A percentile compares a stretch with the other conserved stretches of the same genome.
phyloP scores from a whole-genome alignment of 2,888 invertebrate genomes.

The Drosophila histrio region DNA sequence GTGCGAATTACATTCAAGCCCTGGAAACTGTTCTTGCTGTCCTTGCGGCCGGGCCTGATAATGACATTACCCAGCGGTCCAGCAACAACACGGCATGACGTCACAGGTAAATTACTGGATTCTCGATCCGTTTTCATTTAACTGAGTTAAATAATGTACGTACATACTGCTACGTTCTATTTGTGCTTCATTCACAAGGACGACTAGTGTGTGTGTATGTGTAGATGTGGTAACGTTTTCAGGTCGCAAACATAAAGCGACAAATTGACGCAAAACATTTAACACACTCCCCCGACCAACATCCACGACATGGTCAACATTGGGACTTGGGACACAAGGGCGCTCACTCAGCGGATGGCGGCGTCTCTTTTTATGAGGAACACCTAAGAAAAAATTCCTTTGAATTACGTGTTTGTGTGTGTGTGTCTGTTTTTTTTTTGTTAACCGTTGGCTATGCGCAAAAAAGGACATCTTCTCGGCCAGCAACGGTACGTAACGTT shows the following conservation, averaged over 20 bases:
- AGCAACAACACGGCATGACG: conserved; percentile 71
- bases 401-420: conserved; percentile 57
- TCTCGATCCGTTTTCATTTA: conserved; percentile 37
- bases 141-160: conserved; percentile 26
- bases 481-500: conserved; percentile 26
- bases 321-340: conserved; percentile 18
- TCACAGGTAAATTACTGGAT: conserved; percentile 55
- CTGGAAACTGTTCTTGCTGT: conserved; percentile 11
- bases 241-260: conserved; percentile 65
- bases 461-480: conserved; percentile 70
- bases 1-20: conserved; percentile 50
- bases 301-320: conserved; percentile 59
- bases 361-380: conserved; percentile 55
- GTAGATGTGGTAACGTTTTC: conserved; percentile 37
- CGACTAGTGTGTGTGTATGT: conserved; percentile 15
- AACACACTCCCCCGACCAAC: conserved; percentile 50
- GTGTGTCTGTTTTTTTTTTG: conserved; percentile 22
- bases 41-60: conserved; percentile 70
- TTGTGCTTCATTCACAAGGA: conserved; percentile 50
- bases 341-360: conserved; percentile 27
- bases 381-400: conserved; percentile 73
- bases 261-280: conserved; percentile 80
- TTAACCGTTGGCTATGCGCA: conserved; percentile 70
- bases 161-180: conserved; percentile 21
- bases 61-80: conserved; percentile 69